These are phyloP conservation scores for Platygyra sinensis DNA, from an alignment of 64 coral and sea anemone species.

Conservation along the genomic window DNA sequence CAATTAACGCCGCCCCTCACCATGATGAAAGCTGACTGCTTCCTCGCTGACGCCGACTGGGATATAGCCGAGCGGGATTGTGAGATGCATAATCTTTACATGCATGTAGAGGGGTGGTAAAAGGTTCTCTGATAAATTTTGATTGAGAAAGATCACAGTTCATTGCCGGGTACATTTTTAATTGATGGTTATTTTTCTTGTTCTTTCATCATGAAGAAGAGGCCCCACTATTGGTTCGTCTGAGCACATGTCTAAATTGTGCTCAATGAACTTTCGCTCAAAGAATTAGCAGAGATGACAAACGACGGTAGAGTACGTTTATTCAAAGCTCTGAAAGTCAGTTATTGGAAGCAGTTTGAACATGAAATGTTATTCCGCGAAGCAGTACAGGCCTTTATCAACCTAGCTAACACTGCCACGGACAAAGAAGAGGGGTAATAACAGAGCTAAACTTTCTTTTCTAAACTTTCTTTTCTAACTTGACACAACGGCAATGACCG, in stretches of 20 bases:
- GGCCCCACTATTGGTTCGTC: constrained; percentile 77
- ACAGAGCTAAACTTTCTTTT: too few relatives aligned
- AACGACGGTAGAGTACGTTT: constrained; percentile 92
- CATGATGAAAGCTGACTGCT: constrained; percentile 95
- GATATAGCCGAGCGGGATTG: constrained; percentile 83
- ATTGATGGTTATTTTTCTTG: too few relatives aligned
- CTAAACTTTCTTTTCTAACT: too few relatives aligned
- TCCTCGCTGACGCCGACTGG: constrained; percentile 97
- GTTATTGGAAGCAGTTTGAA: constrained; percentile 99
- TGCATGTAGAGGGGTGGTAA: constrained; percentile 61
- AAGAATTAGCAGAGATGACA: constrained; percentile 97
- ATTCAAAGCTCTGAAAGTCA: constrained; percentile 97
- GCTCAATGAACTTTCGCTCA: constrained; percentile 90
- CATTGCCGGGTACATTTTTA: too few relatives aligned
- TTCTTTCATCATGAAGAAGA: constrained; percentile 59
- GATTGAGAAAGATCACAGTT: too few relatives aligned
- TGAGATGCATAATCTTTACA: constrained; percentile 88
- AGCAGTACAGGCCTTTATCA: constrained; percentile 86
- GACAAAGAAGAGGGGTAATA: constrained; percentile 75
- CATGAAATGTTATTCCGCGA: constrained; percentile 97
- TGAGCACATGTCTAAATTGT: constrained; percentile 97
- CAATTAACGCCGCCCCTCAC: constrained; percentile 84
- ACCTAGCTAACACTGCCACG: constrained; percentile 78
- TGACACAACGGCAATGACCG: too few relatives aligned
- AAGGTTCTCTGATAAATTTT: background rate